Percentiles rank a stretch among this genome's conserved stretches.
phyloP scores from a whole-genome alignment of 2,113 vertebrate species.

The Falco punctatus region DNA sequence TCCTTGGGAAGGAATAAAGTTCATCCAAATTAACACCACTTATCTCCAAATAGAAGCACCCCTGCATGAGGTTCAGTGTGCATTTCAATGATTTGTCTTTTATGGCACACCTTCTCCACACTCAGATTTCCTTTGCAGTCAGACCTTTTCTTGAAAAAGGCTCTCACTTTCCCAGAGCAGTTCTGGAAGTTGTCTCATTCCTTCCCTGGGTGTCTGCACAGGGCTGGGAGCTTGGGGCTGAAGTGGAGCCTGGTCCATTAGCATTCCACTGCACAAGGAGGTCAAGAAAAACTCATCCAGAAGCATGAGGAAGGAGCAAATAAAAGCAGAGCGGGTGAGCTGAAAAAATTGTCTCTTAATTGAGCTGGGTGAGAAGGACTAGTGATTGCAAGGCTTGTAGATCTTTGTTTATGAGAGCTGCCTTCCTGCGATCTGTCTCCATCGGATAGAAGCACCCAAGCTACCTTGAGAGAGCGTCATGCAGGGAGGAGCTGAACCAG shows the following conservation, averaged over 20 bases:
- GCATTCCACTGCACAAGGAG: background rate
- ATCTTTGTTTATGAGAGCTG: background rate
- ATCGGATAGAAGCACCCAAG: background rate
- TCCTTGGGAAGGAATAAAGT: slow-evolving; percentile 4
- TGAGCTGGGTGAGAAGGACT: background rate
- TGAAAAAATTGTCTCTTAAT: background rate
- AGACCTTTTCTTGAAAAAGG: background rate
- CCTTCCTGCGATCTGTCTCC: background rate
- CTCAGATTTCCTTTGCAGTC: background rate
- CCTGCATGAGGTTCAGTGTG: background rate
- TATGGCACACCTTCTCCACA: background rate
- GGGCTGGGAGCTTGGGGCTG: rapidly evolving
- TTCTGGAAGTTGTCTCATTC: background rate
- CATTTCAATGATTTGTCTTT: background rate
- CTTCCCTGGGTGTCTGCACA: background rate
- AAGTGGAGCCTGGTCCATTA: background rate
- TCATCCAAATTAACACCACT: slow-evolving; percentile 1
- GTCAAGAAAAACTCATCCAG: background rate
- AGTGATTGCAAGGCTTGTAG: background rate
- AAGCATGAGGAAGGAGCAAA: background rate
- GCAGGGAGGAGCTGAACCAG: background rate
- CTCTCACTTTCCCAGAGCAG: background rate
- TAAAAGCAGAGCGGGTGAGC: background rate
- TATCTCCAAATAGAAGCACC: background rate
- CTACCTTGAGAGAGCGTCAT: rapidly evolving